Conservation (phyloP, 2,888 invertebrate genomes). For the Chloromyia formosa region DNA sequence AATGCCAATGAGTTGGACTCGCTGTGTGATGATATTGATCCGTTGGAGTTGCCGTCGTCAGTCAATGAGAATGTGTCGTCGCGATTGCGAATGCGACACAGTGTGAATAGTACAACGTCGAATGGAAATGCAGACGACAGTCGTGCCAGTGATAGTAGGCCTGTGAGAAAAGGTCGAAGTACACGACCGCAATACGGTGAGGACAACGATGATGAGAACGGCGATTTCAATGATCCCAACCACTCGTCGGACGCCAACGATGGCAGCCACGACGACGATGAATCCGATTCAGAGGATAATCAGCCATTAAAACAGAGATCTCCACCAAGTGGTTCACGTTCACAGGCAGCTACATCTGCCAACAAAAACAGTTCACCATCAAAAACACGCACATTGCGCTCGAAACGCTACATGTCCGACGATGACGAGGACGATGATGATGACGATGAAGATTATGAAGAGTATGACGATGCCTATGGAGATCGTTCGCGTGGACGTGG, state of each 20-base stretch:
- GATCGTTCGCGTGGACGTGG: constrained; percentile 30
- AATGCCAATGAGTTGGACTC: constrained; percentile 61
- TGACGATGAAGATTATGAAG: constrained; percentile 50
- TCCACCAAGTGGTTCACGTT: constrained; percentile 50
- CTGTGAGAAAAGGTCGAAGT: constrained; percentile 26
- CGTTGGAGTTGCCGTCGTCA: constrained; percentile 52
- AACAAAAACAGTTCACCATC: not conserved
- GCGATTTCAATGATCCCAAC: constrained; percentile 38
- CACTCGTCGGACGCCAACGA: constrained; percentile 45
- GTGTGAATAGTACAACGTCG: constrained; percentile 50
- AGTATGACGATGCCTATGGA: constrained; percentile 47
- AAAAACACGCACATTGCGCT: constrained; percentile 18
- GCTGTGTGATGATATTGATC: constrained; percentile 52
- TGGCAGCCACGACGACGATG: constrained; percentile 52
- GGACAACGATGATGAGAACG: constrained; percentile 26
- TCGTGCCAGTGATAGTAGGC: constrained; percentile 41
- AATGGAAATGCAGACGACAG: constrained; percentile 46
- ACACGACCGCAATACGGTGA: constrained; percentile 18
- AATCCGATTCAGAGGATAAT: constrained; percentile 62
- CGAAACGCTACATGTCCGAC: constrained; percentile 52
- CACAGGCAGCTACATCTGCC: constrained; percentile 27
- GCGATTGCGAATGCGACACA: constrained; percentile 56
- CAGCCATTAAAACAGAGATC: constrained; percentile 63
- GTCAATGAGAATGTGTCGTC: constrained; percentile 52
- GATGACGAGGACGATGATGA: constrained; percentile 59